A percentile compares a stretch with the other conserved stretches of the same genome.
phyloP scores from a whole-genome alignment of 2,888 invertebrate species.

The Heterodera filipjevi region DNA sequence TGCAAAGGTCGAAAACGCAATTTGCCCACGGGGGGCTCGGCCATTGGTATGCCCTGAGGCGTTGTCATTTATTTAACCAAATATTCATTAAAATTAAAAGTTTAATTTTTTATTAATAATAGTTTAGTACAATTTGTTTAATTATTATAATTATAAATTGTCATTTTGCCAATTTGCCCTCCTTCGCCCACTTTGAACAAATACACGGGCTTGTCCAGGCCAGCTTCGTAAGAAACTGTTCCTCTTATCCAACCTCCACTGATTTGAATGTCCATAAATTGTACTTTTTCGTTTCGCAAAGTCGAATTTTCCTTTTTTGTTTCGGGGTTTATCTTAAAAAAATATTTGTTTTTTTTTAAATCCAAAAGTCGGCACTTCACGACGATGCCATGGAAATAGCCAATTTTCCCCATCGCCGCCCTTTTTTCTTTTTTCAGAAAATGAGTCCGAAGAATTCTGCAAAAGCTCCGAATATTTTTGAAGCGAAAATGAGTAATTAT shows the following conservation, averaged over 20 bases:
- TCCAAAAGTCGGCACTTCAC: background rate
- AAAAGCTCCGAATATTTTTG: conserved; percentile 5
- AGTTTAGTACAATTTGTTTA: too few species aligned
- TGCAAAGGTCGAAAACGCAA: conserved; percentile 49
- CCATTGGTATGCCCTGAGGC: conserved; percentile 48
- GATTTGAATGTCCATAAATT: background rate
- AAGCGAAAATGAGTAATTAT: background rate
- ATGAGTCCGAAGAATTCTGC: background rate
- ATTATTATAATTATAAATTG: too few species aligned
- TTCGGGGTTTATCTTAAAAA: background rate
- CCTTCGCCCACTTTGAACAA: conserved; percentile 7
- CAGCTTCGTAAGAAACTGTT: background rate
- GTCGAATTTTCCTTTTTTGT: background rate
- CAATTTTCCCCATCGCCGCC: background rate
- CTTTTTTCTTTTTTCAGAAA: too few species aligned
- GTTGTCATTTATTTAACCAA: background rate
- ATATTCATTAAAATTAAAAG: too few species aligned
- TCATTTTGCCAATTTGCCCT: background rate
- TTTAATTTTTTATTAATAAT: too few species aligned
- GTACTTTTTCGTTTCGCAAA: background rate
- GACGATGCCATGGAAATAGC: background rate
- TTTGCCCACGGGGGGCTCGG: conserved; percentile 51
- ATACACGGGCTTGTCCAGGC: conserved; percentile 5
- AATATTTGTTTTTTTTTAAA: background rate
- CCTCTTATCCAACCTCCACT: conserved; percentile 13